Conservation (phyloP, 2,797 vertebrate genomes). For the Characodon lateralis region DNA sequence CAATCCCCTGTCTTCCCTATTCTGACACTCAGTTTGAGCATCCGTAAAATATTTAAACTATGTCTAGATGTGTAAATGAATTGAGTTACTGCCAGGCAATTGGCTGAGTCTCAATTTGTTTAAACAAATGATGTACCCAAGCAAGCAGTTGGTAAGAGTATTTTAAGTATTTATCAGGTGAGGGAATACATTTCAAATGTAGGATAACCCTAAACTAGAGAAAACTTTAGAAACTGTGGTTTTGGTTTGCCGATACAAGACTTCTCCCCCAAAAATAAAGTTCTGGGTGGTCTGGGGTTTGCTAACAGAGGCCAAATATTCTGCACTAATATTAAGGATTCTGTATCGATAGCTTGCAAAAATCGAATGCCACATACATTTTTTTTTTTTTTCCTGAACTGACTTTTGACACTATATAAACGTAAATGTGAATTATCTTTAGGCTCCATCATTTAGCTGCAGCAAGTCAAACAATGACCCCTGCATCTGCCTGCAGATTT, state of each 20-base stretch:
- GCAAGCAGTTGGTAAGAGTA: background rate
- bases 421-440: background rate
- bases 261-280: too few species aligned
- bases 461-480: background rate
- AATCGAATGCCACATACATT: background rate
- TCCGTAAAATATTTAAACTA: background rate
- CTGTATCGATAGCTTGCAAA: background rate
- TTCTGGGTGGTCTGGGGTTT: background rate
- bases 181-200: background rate
- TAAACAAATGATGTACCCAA: background rate
- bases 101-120: background rate
- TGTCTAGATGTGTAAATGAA: background rate
- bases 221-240: background rate
- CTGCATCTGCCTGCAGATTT: conserved; percentile 5
- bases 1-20: too few species aligned
- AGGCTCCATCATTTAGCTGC: background rate
- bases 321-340: background rate
- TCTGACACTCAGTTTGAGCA: too few species aligned
- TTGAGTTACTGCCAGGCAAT: background rate
- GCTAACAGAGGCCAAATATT: conserved; percentile 1
- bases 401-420: background rate
- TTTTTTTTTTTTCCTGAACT: background rate
- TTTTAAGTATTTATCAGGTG: too few species aligned
- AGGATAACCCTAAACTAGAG: background rate
- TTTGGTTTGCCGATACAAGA: background rate